Base-by-base conservation (phyloP, 2,113 vertebrate genomes). In the Collichthys lucidus region DNA sequence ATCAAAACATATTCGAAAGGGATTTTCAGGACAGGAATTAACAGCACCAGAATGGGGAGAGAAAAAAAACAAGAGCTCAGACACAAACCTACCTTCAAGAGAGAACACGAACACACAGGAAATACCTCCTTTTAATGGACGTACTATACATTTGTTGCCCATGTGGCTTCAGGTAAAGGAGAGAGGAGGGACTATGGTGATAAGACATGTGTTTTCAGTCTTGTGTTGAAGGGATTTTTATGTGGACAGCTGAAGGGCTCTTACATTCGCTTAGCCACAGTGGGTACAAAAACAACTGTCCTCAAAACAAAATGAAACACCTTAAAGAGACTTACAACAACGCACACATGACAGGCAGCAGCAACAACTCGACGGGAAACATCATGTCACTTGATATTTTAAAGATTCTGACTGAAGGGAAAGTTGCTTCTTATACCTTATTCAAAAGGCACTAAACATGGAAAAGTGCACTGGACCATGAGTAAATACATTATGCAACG, bases 21-120 rank as follows among this genome's bases (percentile, higher is more conserved):
- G 86, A 88, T 90, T 90, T 91, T 83, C 69, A 74, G 70, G 74
- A 68, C 57, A 63, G 86, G 83, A 86, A 80, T 87, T 83, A 83
- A 87, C 80, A 59, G 60, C 50, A 24, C 14, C 53, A 46, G 19
- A 74, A 77, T n/a, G 47, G 35, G 35, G 35, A 40, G 35, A 40
- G 35, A 8, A 40, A 40, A 40, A 40, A 40, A 40, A 69, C 70
- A 74, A 71, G 44, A 52, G 31, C 80, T 65, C 11, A 61, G 29
- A 22, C 20, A 62, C 26, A 68, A 80, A 56, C n/a, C 42, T 5
- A 74, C 50, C 47, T 68, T 64, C 57, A 77, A 50, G 68, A 40
- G 5, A 73, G 31, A 67, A 31, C 3, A 1, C 14, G 4, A 56
- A 44, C 0, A 3, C 17, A 57, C 74, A 70, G 79, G 78, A 86